A percentile compares a stretch with the other conserved stretches of the same genome.
phyloP scores from a whole-genome alignment of 2,888 invertebrate genomes.

The Callosobruchus maculatus region DNA sequence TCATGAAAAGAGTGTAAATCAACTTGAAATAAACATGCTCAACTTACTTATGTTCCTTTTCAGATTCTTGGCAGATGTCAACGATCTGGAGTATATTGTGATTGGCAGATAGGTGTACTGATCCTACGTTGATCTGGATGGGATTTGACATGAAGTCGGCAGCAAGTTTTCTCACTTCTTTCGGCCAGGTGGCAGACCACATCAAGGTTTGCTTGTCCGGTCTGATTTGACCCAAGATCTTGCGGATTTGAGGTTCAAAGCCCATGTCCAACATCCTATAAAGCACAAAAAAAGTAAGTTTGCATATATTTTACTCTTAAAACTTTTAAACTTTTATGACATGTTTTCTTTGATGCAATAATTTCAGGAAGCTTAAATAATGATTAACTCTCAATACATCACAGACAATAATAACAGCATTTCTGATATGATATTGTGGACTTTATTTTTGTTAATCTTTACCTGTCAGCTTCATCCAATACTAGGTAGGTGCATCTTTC shows the following conservation, averaged over 20 bases:
- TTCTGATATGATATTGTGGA: not conserved
- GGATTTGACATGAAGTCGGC: conserved; percentile 89
- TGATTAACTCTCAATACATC: too few relatives aligned
- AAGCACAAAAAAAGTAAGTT: not conserved
- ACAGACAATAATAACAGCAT: too few relatives aligned
- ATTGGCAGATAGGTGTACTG: conserved; percentile 81
- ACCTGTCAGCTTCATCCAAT: conserved; percentile 82
- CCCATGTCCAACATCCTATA: conserved; percentile 94
- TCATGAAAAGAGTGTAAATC: not conserved
- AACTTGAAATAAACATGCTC: too few relatives aligned
- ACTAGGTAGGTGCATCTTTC: conserved; percentile 77
- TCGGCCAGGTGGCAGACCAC: conserved; percentile 99
- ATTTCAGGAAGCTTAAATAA: too few relatives aligned
- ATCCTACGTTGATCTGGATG: conserved; percentile 89
- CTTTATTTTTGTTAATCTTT: too few relatives aligned
- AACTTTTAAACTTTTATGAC: not conserved
- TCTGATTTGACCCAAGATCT: conserved; percentile 88
- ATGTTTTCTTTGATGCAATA: too few relatives aligned
- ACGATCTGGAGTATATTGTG: conserved; percentile 87
- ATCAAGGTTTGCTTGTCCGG: conserved; percentile 94
- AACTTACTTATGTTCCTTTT: conserved; percentile 62
- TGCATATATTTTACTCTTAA: not conserved
- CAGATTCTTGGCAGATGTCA: conserved; percentile 82
- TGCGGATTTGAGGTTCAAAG: conserved; percentile 93
- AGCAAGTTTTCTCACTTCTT: conserved; percentile 88